Percentiles rank a stretch among this genome's conserved stretches.
Evolutionary conservation across 2,888 invertebrate species (phyloP).

Genomic region (Sabatieria punctata): DNA sequence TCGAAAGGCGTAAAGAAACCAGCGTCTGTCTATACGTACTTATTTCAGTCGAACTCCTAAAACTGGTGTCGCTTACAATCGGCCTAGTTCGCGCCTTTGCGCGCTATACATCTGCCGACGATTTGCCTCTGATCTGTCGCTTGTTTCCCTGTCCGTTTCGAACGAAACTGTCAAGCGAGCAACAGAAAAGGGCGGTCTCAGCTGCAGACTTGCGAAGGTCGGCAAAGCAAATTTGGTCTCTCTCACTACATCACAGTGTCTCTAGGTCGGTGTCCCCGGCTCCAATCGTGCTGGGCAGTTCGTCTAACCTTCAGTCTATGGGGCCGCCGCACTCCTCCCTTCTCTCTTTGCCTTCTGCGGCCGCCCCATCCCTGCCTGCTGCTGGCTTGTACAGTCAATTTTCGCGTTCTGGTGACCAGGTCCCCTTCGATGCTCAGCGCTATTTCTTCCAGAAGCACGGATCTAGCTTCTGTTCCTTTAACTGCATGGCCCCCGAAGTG

Average conservation of each 20-base stretch:
- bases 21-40: no score
- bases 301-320: no score
- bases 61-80: conserved; percentile 44
- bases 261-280: no score
- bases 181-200: no score
- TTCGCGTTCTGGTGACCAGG: conserved; percentile 16
- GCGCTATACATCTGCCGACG: conserved; percentile 52
- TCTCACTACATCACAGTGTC: no score
- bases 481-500: neutral
- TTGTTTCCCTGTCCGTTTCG: conserved; percentile 56
- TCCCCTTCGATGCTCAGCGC: conserved; percentile 41
- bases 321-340: no score
- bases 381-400: no score
- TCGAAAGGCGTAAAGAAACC: neutral
- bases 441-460: conserved; percentile 81
- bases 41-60: conserved; percentile 18
- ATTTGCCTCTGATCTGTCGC: conserved; percentile 61
- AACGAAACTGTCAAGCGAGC: conserved; percentile 2
- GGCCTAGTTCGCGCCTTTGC: conserved; percentile 81
- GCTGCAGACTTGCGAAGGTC: no score
- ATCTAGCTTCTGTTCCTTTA: conserved; percentile 49
- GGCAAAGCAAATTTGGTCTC: no score
- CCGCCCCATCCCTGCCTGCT: no score
- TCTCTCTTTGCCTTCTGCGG: no score
- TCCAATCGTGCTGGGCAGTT: no score